Evolutionary conservation across 2,797 vertebrate genomes (phyloP).

Genomic region (Discoglossus pictus): DNA sequence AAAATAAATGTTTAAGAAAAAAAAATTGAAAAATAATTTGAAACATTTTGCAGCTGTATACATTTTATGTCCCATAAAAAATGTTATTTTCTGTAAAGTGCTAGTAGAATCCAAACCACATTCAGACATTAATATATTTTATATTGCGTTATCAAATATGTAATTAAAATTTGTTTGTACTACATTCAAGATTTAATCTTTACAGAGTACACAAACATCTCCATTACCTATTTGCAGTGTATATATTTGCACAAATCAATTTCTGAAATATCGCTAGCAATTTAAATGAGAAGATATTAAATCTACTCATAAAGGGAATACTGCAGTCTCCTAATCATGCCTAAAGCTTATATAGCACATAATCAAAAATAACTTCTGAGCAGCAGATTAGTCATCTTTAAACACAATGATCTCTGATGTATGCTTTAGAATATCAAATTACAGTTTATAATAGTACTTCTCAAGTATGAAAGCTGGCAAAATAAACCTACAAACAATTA

Average conservation of each 20-base stretch:
- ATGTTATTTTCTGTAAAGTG: neutral
- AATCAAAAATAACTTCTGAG: conserved; percentile 17
- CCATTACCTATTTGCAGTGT: conserved; percentile 12
- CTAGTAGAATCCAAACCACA: neutral
- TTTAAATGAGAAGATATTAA: conserved; percentile 21
- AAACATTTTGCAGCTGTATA: neutral
- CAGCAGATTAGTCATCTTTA: conserved; percentile 1
- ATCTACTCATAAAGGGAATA: conserved; percentile 24
- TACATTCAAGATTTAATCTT: conserved; percentile 11
- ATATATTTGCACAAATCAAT: conserved; percentile 26
- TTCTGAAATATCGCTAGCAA: conserved; percentile 13
- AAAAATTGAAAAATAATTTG: neutral
- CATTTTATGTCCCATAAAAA: neutral
- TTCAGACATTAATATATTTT: conserved; percentile 1
- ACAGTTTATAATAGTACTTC: conserved; percentile 1
- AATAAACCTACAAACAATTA: conserved; percentile 12
- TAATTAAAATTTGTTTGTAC: conserved; percentile 21
- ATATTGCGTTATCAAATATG: conserved; percentile 12
- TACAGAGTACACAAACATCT: neutral
- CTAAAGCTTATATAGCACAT: conserved; percentile 13
- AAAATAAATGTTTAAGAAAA: neutral
- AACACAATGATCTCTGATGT: conserved; percentile 19
- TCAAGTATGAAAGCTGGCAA: conserved; percentile 1
- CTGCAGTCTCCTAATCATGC: conserved; percentile 23
- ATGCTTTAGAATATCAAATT: conserved; percentile 12